phyloP scores from a whole-genome alignment of 1,140 invertebrate species.

The Microplitis demolitor region DNA sequence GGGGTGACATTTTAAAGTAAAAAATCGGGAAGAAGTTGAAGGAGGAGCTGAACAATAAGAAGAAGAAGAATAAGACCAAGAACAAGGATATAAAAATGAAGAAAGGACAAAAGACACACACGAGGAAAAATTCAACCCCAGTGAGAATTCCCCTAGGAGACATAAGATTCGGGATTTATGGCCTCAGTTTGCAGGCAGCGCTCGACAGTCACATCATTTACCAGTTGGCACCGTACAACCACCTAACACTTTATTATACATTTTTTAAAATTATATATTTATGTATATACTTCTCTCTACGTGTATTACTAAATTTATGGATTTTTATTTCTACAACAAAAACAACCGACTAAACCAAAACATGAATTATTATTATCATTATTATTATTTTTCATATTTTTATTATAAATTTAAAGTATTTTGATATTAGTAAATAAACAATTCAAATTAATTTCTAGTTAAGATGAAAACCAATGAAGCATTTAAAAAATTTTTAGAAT shows the following conservation, averaged over 20 bases:
- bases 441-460: too few relatives aligned
- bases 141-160: slow-evolving; percentile 30
- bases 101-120: not conserved
- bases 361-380: too few relatives aligned
- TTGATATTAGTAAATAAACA: too few relatives aligned
- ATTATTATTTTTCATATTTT: too few relatives aligned
- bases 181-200: slow-evolving; percentile 25
- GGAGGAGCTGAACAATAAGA: too few relatives aligned
- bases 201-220: slow-evolving; percentile 31
- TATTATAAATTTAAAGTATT: too few relatives aligned
- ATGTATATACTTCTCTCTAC: not conserved
- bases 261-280: not conserved
- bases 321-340: not conserved
- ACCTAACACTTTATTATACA: not conserved
- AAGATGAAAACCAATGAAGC: too few relatives aligned
- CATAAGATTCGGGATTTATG: slow-evolving; percentile 39
- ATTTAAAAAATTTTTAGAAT: too few relatives aligned
- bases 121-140: slow-evolving; percentile 18
- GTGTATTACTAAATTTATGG: not conserved
- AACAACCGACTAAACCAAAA: not conserved
- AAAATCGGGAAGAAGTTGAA: too few relatives aligned
- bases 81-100: too few relatives aligned
- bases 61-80: too few relatives aligned
- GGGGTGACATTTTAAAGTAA: too few relatives aligned
- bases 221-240: not conserved